Base-by-base conservation (phyloP, 1,140 invertebrate species). In the Lepidotrigona ventralis region DNA sequence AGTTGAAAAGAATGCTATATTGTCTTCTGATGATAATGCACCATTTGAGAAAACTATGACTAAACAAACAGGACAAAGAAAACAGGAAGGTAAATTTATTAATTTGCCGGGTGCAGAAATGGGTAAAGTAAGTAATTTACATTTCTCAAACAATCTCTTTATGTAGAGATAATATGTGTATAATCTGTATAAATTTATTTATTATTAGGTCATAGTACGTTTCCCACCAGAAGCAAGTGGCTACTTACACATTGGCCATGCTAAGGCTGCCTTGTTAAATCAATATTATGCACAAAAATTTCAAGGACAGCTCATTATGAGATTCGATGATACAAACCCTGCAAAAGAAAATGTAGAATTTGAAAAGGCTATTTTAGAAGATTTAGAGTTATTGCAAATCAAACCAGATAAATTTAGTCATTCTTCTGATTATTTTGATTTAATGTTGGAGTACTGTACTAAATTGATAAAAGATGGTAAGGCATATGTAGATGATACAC, bases 291-390 rank as follows among this genome's bases (percentile, higher is more conserved):
- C 99, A 84, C 95, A 98, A 91, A 95, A 96, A 23, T 99, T 99
- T 93, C 95, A 99, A 91, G 99, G 99, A 1, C 97, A 98, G 92
- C 95, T 99, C 0, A 98, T 99, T 75, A 99, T 99, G 98, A 95
- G 99, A 89, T 99, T 99, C 95, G 99, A 99, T 95, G 99, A 99
- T 92, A 99, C 99, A 14, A 99, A 99, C 95, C 99, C 99, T 58
- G 99, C 98, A 9, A 99, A 99, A 93, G 99, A 99, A 92, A 98
- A 99, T 92, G 97, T 97, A n/a, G 97, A 99, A 89, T 99, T 99
- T 95, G 99, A 99, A 93, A 96, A 99, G 95, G 98, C 99, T 1
- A 99, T 99, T 89, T 94, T 99, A 33, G 97, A 99, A 94, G 99
- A 99, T 95, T 95, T 99, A 19, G 95, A 97, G 89, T 95, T 99